A percentile compares a stretch with the other conserved stretches of the same genome.
phyloP scores from a whole-genome alignment of 2,888 invertebrate genomes.

The Meiosimyza platycephala region DNA sequence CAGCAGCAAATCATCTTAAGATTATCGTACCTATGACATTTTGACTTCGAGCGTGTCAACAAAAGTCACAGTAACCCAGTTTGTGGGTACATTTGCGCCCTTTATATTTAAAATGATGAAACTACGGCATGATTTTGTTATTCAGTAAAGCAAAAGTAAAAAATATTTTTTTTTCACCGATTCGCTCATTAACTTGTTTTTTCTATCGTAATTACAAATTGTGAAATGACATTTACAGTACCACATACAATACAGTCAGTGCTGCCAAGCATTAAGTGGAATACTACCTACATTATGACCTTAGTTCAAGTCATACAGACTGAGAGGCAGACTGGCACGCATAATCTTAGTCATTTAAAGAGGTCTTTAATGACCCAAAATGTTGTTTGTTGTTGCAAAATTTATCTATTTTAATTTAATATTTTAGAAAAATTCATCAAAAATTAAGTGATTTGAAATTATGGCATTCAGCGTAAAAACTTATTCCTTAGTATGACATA shows the following conservation, averaged over 20 bases:
- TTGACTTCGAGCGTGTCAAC: neutral
- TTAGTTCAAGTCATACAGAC: neutral
- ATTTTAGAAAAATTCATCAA: no score
- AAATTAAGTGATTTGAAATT: no score
- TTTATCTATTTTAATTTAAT: no score
- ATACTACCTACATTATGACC: neutral
- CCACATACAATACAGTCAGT: neutral
- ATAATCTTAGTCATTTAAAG: no score
- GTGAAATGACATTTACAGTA: neutral
- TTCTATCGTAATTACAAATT: neutral
- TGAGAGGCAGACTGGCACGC: neutral
- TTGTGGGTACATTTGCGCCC: neutral
- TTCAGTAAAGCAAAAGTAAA: neutral
- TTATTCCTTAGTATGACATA: no score
- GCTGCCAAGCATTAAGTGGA: neutral
- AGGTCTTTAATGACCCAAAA: no score
- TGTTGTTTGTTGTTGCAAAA: no score
- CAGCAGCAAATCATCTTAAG: no score
- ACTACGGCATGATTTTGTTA: neutral
- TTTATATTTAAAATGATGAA: neutral
- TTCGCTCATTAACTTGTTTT: neutral
- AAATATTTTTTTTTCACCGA: neutral
- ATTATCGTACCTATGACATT: no score
- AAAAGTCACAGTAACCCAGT: neutral
- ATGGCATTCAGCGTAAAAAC: no score